Evolutionary conservation across 2,113 vertebrate genomes (phyloP).

Genomic region (Gopherus flavomarginatus): DNA sequence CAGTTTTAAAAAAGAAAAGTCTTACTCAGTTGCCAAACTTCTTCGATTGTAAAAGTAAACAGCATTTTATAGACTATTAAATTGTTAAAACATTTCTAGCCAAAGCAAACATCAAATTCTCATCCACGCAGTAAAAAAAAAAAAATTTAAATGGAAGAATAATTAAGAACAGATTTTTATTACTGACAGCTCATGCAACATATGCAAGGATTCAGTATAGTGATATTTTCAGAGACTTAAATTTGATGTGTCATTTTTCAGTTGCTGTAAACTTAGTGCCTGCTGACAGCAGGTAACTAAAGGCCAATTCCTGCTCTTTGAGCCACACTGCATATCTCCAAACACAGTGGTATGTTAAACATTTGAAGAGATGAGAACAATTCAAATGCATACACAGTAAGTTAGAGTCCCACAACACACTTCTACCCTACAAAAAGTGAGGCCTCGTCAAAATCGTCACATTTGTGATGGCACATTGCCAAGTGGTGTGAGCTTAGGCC

Average conservation of each 20-base stretch:
- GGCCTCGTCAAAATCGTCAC: neutral
- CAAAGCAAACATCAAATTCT: slow-evolving; percentile 39
- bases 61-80: neutral
- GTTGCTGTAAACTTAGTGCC: slow-evolving; percentile 11
- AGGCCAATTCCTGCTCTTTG: slow-evolving; percentile 44
- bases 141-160: slow-evolving; percentile 19
- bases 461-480: neutral
- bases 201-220: slow-evolving; percentile 41
- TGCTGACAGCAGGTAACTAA: slow-evolving; percentile 49
- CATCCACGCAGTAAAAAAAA: slow-evolving; percentile 12
- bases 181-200: slow-evolving; percentile 55
- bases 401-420: neutral
- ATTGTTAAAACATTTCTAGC: slow-evolving; percentile 27
- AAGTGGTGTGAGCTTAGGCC: slow-evolving; percentile 49
- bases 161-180: slow-evolving; percentile 65
- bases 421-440: neutral
- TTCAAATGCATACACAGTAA: neutral
- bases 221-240: slow-evolving; percentile 55
- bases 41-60: neutral
- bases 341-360: neutral
- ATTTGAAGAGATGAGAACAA: neutral
- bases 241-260: slow-evolving; percentile 56
- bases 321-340: neutral
- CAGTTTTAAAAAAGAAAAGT: neutral
- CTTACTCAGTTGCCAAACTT: slow-evolving; percentile 14